Base-by-base conservation (phyloP, 2,113 vertebrate genomes). In the Hemiprocne comata region DNA sequence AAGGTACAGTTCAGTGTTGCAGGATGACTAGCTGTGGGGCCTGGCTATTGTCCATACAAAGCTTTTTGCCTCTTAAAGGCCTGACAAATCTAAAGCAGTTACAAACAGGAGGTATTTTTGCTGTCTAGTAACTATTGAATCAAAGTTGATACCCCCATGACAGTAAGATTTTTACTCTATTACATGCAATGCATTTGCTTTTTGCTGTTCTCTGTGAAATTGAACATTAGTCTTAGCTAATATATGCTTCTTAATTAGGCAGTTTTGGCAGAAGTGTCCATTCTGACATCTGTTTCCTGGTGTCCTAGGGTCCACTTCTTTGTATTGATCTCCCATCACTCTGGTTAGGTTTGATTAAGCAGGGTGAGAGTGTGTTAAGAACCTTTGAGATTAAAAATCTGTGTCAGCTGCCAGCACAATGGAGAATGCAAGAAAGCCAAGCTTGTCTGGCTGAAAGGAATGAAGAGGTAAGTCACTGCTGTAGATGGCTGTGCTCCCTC, bases 291-390 rank as follows among this genome's bases (percentile, higher is more conserved):
- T 89, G 38, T 72, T 60, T 84, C 40, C 24, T 85, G 38, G 9
- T 86, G 40, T 94, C 84, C 51, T 75, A 99, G 99, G 99, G 99
- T n/a, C 99, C 99, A 5, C 57, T 62, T 11, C 96, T 99, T 46
- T 87, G 80, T 67, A 51, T 99, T 26, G 96, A 80, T 25, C 83
- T 96, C 61, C 98, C 99, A 53, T 98, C 98, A n/a, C 96, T 99
- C 76, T 85, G 97, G 77, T 98, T 99, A 31, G 99, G 99, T 38
- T 98, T 99, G 65, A 76, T 98, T 61, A 98, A 97, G 67, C 93
- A 98, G 18, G 98, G 98, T 14, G 97, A 98, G 67, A 98, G 55
- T 17, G 85, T 93, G 28, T 72, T 94, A 10, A 93, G 87, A 51
- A 89, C 89, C 19, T 77, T 99, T 29, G 64, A 97, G 61, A 98